Evolutionary conservation across 2,797 vertebrate genomes (phyloP).

Genomic region (Ctenopoma multispine): DNA sequence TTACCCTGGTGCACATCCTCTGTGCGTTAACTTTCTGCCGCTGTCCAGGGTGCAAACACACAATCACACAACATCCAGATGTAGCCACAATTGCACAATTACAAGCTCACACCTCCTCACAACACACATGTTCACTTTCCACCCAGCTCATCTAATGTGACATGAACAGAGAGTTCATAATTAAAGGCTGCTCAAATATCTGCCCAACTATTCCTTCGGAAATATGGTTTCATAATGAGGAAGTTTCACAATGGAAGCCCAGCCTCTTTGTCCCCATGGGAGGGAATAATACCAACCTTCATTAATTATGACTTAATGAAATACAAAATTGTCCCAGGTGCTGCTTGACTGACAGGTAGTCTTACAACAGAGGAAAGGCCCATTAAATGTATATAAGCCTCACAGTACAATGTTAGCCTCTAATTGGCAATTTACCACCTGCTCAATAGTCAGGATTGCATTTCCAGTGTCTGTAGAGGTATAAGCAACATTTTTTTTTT

Average conservation of each 20-base stretch:
- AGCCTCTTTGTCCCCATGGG: conserved; percentile 38
- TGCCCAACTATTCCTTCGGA: conserved; percentile 45
- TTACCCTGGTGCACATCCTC: conserved; percentile 1
- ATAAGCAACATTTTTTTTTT: conserved; percentile 54
- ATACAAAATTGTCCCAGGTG: conserved; percentile 73
- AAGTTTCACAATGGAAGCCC: conserved; percentile 47
- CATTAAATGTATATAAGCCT: conserved; percentile 61
- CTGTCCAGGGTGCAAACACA: not conserved
- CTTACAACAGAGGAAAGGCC: conserved; percentile 60
- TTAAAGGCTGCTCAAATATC: conserved; percentile 49
- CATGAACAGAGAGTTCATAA: conserved; percentile 52
- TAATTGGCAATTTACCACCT: conserved; percentile 81
- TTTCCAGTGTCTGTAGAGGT: conserved; percentile 55
- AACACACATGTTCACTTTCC: not conserved
- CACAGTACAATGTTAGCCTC: conserved; percentile 60
- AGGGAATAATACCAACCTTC: conserved; percentile 65
- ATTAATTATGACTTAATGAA: conserved; percentile 83
- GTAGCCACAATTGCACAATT: not conserved
- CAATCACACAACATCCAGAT: not conserved
- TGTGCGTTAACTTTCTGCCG: conserved; percentile 3
- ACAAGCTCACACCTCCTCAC: not conserved
- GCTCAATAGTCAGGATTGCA: conserved; percentile 63
- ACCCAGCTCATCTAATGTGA: conserved; percentile 42
- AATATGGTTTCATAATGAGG: conserved; percentile 60
- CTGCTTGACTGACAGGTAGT: conserved; percentile 74